Evolutionary conservation across 2,797 vertebrate genomes (phyloP).

Genomic region (Percopsis omiscomaycus): DNA sequence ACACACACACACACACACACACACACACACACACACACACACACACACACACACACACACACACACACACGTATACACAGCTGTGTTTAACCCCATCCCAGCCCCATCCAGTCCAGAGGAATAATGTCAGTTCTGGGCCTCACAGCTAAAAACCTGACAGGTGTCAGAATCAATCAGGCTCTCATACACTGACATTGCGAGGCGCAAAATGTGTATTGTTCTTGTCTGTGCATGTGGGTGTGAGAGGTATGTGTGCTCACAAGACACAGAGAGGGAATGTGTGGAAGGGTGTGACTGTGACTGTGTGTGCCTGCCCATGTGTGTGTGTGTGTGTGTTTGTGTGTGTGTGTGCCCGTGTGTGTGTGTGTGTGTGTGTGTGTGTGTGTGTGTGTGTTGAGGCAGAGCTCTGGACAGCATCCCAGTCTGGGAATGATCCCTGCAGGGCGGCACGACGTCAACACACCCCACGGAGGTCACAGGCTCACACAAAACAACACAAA

Average conservation of each 20-base stretch:
- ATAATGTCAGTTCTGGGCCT: conserved; percentile 27
- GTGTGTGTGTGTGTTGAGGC: conserved; percentile 50
- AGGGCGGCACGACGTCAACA: conserved; percentile 36
- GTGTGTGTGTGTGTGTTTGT: conserved; percentile 27
- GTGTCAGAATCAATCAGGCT: conserved; percentile 51
- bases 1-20: not conserved
- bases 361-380: conserved; percentile 15
- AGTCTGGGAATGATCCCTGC: conserved; percentile 38
- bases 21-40: no score
- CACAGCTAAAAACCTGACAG: conserved; percentile 27
- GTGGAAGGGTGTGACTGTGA: not conserved
- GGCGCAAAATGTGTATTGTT: conserved; percentile 15
- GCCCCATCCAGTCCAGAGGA: conserved; percentile 25
- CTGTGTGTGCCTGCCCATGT: not conserved
- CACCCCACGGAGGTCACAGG: conserved; percentile 42
- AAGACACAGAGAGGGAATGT: not conserved
- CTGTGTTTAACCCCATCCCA: conserved; percentile 25
- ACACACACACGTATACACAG: not conserved
- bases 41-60: not conserved
- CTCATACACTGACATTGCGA: conserved; percentile 5
- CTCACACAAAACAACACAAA: conserved; percentile 25
- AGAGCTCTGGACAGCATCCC: conserved; percentile 58
- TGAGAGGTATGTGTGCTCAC: conserved; percentile 1
- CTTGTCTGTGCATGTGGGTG: conserved; percentile 32
- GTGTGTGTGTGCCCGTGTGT: conserved; percentile 40